Base-by-base conservation (phyloP, 2,888 invertebrate species). In the Morinoia aosen region DNA sequence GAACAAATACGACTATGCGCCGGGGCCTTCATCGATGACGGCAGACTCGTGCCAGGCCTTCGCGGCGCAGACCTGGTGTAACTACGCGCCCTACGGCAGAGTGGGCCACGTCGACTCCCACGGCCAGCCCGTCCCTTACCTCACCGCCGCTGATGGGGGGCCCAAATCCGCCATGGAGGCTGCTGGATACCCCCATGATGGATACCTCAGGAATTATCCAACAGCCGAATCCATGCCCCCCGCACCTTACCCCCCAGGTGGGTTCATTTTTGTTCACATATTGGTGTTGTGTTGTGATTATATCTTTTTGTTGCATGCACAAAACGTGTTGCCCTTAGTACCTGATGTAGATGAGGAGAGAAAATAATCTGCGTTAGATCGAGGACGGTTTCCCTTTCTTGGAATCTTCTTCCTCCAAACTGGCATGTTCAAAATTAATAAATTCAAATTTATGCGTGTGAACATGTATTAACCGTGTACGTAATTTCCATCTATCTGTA, bases 231-330 rank as follows among this genome's bases (percentile, higher is more conserved):
- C 98, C 94, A 98, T 98, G 97, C 98, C 98, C 97, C 98, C 98
- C 97, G 98, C 98, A 96, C 98, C 98, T 91, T 98, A 98, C 97
- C 98, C 98, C 97, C 98, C 98, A 98, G 98, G 98, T 98, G 95
- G 33, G 96, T 96, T 64, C 58, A 91, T 33, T 39, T 40, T 33
- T 57, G 57, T 56, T 40, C 7, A 64, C 40, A 7, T 48, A 90
- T 90, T 40, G 25, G 39, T 90, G 76, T 33, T 76, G 33, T 12
- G 25, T 33, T 16, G 76, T 76, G 76, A 76, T 12, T 76, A 76
- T 76, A 33, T 19, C 0, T 76, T 25, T 76, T 76, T 10, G 25
- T 16, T 33, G 76, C 76, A 76, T 33, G 76, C 76, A 10, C 10
- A 76, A 10, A 7, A 10, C 8, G 25, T 0, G 33, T 76, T 16